Evolutionary conservation across 2,888 invertebrate genomes (phyloP).

Genomic region (Drosophila acutilabella): DNA sequence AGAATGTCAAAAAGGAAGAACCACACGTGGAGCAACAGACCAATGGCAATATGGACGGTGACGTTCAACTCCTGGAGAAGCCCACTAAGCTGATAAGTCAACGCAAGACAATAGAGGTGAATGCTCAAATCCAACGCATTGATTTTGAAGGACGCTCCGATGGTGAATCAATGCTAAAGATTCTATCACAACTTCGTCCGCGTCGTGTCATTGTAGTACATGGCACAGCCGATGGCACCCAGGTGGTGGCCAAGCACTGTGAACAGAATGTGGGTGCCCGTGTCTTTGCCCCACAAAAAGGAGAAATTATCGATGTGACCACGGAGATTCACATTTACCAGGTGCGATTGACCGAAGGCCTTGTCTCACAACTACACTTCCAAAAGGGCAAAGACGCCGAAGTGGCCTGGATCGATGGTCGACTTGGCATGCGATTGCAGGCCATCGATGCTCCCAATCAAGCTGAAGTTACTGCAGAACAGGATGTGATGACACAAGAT

Average conservation of each 20-base stretch:
- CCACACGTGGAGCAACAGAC: conserved; percentile 60
- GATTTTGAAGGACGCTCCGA: conserved; percentile 98
- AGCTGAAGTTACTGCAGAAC: conserved; percentile 56
- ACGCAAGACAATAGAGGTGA: conserved; percentile 90
- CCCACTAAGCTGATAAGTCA: conserved; percentile 95
- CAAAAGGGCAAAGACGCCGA: conserved; percentile 94
- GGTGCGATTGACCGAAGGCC: conserved; percentile 95
- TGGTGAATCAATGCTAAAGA: conserved; percentile 92
- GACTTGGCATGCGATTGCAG: conserved; percentile 88
- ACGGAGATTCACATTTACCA: conserved; percentile 99
- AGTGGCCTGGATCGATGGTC: conserved; percentile 97
- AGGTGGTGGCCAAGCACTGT: conserved; percentile 89
- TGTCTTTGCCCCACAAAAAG: conserved; percentile 93
- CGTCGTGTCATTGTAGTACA: conserved; percentile 92
- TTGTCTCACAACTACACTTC: conserved; percentile 94
- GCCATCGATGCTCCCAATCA: conserved; percentile 86
- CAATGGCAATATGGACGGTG: conserved; percentile 67
- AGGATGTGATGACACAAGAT: conserved; percentile 83
- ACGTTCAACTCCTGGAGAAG: conserved; percentile 87
- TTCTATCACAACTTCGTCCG: conserved; percentile 92
- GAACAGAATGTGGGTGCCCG: conserved; percentile 89
- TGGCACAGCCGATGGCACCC: conserved; percentile 89
- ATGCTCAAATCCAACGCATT: conserved; percentile 95
- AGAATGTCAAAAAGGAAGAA: conserved; percentile 82
- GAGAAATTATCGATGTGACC: conserved; percentile 96